Percentiles rank a stretch among this genome's conserved stretches.
Evolutionary conservation across 2,113 vertebrate species (phyloP).

Genomic region (Castor canadensis): DNA sequence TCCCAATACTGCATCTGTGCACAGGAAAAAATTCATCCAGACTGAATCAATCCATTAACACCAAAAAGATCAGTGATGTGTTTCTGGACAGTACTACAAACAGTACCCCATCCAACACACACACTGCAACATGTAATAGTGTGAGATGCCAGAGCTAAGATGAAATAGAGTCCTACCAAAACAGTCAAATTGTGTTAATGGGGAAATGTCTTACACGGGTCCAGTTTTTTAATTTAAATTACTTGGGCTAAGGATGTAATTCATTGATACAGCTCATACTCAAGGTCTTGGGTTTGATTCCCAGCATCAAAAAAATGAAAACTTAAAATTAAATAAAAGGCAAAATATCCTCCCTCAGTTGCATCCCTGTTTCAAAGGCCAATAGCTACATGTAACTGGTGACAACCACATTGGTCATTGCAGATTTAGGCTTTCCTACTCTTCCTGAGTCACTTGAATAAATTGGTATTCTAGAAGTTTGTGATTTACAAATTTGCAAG

Average conservation of each 20-base stretch:
- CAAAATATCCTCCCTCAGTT: neutral
- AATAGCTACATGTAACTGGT: neutral
- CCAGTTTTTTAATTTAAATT: neutral
- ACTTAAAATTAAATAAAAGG: neutral
- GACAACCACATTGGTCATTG: neutral
- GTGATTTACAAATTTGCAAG: neutral
- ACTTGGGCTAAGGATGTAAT: no score
- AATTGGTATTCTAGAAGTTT: slow-evolving; percentile 6
- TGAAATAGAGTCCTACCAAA: neutral
- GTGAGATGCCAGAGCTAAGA: no score
- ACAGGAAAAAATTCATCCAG: neutral
- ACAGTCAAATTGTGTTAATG: neutral
- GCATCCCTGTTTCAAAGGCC: neutral
- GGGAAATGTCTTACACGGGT: neutral
- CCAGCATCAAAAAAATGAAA: no score
- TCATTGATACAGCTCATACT: no score
- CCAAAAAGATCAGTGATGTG: neutral
- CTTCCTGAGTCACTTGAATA: neutral
- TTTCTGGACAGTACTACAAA: neutral
- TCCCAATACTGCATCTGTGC: neutral
- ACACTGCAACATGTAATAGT: neutral
- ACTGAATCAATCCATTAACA: neutral
- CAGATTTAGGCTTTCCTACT: neutral
- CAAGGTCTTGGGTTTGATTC: no score
- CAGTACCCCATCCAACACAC: neutral